Evolutionary conservation across 2,113 vertebrate genomes (phyloP).

Genomic region (Atractosteus spatula): DNA sequence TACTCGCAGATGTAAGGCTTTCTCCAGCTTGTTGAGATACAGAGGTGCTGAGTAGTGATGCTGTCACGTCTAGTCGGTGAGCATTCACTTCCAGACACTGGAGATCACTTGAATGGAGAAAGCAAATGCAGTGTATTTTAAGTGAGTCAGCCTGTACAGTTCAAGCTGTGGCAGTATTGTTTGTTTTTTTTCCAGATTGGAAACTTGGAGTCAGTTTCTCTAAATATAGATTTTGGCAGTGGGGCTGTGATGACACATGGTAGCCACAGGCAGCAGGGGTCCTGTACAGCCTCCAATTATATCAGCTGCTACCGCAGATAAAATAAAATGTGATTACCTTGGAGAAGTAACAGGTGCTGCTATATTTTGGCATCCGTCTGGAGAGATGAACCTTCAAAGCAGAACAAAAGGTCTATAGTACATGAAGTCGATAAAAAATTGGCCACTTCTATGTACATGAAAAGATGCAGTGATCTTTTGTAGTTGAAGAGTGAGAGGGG

Average conservation of each 20-base stretch:
- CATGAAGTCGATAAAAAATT: too few relatives aligned
- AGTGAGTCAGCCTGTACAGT: neutral
- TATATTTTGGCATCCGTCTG: neutral
- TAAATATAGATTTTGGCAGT: constrained; percentile 68
- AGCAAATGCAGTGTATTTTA: neutral
- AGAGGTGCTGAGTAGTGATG: neutral
- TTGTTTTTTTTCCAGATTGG: constrained; percentile 59
- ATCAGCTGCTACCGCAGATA: constrained; percentile 14
- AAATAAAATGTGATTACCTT: constrained; percentile 35
- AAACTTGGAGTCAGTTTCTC: constrained; percentile 50
- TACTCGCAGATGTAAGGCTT: too few relatives aligned
- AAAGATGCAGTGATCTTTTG: too few relatives aligned
- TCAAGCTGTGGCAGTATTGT: neutral
- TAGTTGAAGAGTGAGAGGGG: too few relatives aligned
- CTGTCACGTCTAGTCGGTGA: too few relatives aligned
- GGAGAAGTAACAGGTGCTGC: constrained; percentile 7
- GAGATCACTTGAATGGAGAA: constrained; percentile 8
- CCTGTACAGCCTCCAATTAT: constrained; percentile 32
- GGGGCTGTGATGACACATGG: constrained; percentile 49
- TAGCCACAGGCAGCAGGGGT: constrained; percentile 41
- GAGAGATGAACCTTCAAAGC: neutral
- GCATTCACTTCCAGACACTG: constrained; percentile 2
- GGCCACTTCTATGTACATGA: too few relatives aligned
- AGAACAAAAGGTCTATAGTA: too few relatives aligned
- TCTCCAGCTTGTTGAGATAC: too few relatives aligned